Evolutionary conservation across 1,140 invertebrate species (phyloP), one percentile per base, ranked within the genome.

Genomic region (Cylas formicarius): DNA sequence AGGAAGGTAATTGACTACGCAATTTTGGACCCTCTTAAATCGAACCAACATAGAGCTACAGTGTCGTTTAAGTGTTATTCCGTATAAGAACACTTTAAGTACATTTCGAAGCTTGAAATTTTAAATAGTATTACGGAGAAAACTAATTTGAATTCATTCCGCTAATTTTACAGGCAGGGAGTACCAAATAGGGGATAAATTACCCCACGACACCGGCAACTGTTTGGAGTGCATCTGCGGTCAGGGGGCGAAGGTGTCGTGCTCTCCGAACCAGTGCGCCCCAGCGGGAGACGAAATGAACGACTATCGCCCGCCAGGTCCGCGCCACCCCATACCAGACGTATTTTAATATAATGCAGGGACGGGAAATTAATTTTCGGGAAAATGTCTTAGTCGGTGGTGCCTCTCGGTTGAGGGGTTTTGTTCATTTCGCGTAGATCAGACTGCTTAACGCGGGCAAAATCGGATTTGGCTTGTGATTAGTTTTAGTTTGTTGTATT

Each of bases 201-300:
- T 82, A 32, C 78, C 78, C 4, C 75, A 79, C 49, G 75, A 78
- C 44, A 80, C 78, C 33, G 79, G 78, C 40, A 81, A 80, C 53
- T 82, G 79, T 60, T 67, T 81, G 45, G 77, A 81, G 62, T 82
- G 79, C 60, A 72, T 75, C 52, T 82, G 79, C 53, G 76, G 74
- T 32, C 63, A 70, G 38, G 73, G 71, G 50, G 78, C 75, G n/a
- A 72, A 78, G 34, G 72, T 82, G 49, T 77, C 78, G 43, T 82
- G 78, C 58, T 77, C 75, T 27, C 78, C 79, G 66, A 56, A 66
- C 32, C 62, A 63, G 37, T 66, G 63, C 43, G 56, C 55, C 22
- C 63, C 60, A 11, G 39, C 51, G 17, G 61, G 55, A 11, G 61
- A 60, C 23, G 61, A 63, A 43, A 59, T 63, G 22, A 63, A 57